These are phyloP conservation scores for Camptogramma bilineatum DNA, from an alignment of 2,888 invertebrate genomes.

Conservation along the genomic window DNA sequence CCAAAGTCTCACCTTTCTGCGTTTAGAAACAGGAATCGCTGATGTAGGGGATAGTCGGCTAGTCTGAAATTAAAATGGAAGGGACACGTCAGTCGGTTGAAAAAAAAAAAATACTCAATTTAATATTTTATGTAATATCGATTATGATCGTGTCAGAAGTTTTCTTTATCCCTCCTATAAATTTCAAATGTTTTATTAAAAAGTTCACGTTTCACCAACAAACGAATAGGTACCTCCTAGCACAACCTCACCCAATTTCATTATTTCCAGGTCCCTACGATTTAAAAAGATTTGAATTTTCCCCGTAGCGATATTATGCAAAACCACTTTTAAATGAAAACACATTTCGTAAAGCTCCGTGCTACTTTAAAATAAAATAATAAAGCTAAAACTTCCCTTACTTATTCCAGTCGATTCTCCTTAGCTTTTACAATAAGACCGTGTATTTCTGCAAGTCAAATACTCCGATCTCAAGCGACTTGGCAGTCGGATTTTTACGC, in stretches of 20 bases:
- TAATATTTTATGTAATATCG: too few relatives aligned
- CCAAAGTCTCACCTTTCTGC: too few relatives aligned
- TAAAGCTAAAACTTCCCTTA: constrained; percentile 36
- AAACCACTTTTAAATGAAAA: constrained; percentile 37
- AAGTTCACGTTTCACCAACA: neutral
- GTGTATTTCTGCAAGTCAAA: constrained; percentile 49
- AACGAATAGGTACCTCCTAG: neutral
- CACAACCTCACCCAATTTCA: constrained; percentile 1
- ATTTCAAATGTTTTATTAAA: neutral
- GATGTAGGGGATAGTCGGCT: too few relatives aligned
- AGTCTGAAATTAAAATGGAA: too few relatives aligned
- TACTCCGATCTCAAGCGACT: constrained; percentile 43
- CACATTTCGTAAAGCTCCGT: constrained; percentile 33
- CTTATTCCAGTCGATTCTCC: constrained; percentile 44
- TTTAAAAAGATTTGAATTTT: constrained; percentile 21
- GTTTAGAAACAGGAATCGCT: too few relatives aligned
- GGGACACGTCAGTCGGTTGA: too few relatives aligned
- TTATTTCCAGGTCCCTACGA: constrained; percentile 5
- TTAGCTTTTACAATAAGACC: constrained; percentile 44
- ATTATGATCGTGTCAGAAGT: too few relatives aligned
- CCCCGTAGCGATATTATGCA: constrained; percentile 19
- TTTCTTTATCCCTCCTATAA: neutral
- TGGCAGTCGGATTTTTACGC: constrained; percentile 54
- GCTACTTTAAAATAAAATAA: constrained; percentile 37
- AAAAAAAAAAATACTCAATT: too few relatives aligned